These are phyloP conservation scores for Sciurus carolinensis DNA, from an alignment of 2,797 vertebrate genomes.

Conservation along the genomic window DNA sequence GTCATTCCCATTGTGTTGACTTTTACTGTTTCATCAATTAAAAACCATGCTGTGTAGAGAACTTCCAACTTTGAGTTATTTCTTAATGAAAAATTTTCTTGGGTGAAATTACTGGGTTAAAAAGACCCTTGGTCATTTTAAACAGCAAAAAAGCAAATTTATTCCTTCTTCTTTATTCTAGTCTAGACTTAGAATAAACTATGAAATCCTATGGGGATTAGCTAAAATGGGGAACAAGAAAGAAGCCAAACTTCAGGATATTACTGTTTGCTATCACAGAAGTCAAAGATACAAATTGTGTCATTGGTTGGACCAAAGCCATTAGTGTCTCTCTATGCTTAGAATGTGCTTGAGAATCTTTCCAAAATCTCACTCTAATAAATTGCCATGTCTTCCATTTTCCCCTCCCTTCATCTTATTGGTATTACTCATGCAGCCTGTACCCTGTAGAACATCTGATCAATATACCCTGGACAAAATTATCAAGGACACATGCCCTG, in stretches of 20 bases:
- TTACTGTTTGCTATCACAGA: background rate
- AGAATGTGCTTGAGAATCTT: background rate
- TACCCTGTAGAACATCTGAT: background rate
- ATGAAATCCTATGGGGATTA: background rate
- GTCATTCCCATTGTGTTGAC: constrained; percentile 54
- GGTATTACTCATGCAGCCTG: background rate
- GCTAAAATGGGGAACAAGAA: background rate
- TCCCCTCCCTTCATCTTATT: background rate
- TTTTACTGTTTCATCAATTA: constrained; percentile 63
- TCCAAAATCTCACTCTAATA: background rate
- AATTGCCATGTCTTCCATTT: too few relatives aligned
- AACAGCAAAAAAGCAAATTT: constrained; percentile 35
- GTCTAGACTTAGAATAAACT: constrained; percentile 42
- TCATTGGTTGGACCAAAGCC: background rate
- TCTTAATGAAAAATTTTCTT: constrained; percentile 57
- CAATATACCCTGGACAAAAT: background rate
- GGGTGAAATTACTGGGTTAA: constrained; percentile 23
- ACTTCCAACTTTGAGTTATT: constrained; percentile 55
- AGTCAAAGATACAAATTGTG: background rate
- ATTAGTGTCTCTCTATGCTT: background rate
- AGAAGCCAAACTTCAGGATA: background rate
- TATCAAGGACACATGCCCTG: background rate
- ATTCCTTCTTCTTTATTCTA: background rate
- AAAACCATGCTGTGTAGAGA: constrained; percentile 58
- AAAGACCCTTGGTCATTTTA: constrained; percentile 22